phyloP scores from a whole-genome alignment of 2,888 invertebrate genomes.

The Hipparchia sbordonii region DNA sequence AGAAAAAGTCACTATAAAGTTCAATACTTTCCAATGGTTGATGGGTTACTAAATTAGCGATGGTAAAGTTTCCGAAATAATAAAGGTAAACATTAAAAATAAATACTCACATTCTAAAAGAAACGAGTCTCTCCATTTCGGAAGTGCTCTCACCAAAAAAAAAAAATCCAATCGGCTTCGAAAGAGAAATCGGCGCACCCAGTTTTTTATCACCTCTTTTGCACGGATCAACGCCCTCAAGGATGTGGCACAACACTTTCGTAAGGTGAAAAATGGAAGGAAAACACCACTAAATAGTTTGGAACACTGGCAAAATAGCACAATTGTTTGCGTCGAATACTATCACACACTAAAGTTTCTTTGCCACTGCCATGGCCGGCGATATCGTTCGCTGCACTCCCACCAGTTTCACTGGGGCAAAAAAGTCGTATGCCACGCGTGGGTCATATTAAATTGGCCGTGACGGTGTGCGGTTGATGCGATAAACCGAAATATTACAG shows the following conservation, averaged over 20 bases:
- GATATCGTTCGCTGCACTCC: conserved; percentile 40
- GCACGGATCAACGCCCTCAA: neutral
- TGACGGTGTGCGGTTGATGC: conserved; percentile 23
- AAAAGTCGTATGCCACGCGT: conserved; percentile 44
- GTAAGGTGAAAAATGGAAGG: conserved; percentile 15
- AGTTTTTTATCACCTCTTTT: conserved; percentile 44
- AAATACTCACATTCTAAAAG: conserved; percentile 48
- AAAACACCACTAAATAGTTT: conserved; percentile 20
- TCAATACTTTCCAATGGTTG: neutral
- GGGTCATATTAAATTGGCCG: conserved; percentile 42
- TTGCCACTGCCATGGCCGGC: conserved; percentile 53
- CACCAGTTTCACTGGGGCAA: conserved; percentile 47
- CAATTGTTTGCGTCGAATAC: conserved; percentile 5
- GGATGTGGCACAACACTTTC: conserved; percentile 30
- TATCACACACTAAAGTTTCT: conserved; percentile 44
- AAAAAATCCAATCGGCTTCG: conserved; percentile 45
- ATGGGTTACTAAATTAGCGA: neutral
- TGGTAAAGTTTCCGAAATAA: neutral
- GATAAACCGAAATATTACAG: neutral
- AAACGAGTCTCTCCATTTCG: conserved; percentile 45
- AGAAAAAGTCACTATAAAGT: neutral
- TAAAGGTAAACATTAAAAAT: conserved; percentile 9
- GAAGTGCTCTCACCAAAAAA: conserved; percentile 41
- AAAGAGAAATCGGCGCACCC: conserved; percentile 50
- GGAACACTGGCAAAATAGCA: conserved; percentile 5